These are phyloP conservation scores for Anagyrus pseudococci DNA, from an alignment of 2,888 invertebrate species.

Conservation along the genomic window DNA sequence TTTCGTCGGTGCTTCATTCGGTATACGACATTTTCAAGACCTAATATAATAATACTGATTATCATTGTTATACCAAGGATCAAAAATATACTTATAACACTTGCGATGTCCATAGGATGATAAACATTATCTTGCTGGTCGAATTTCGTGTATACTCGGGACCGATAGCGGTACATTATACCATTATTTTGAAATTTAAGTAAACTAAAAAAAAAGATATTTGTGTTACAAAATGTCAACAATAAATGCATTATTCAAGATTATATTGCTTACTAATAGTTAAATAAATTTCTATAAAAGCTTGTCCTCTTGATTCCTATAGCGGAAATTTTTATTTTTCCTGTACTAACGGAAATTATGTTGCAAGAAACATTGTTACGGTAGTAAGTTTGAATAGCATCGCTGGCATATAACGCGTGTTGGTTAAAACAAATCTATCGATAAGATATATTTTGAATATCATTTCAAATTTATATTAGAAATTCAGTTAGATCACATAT, in stretches of 20 bases:
- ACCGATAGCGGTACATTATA: slow-evolving; percentile 22
- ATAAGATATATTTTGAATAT: too few relatives aligned
- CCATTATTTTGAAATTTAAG: slow-evolving; percentile 37
- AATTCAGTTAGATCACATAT: not conserved
- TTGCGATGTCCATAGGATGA: slow-evolving; percentile 30
- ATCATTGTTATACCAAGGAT: slow-evolving; percentile 24
- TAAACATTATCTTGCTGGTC: slow-evolving; percentile 7
- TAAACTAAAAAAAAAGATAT: slow-evolving; percentile 32
- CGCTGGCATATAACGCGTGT: slow-evolving; percentile 42
- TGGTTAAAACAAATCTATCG: slow-evolving; percentile 18
- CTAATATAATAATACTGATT: too few relatives aligned
- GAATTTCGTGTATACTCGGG: not conserved
- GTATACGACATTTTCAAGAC: too few relatives aligned
- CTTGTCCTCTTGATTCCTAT: slow-evolving; percentile 44
- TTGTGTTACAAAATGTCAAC: not conserved
- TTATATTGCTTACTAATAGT: slow-evolving; percentile 48
- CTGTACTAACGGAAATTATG: slow-evolving; percentile 36
- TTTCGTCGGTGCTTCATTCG: too few relatives aligned
- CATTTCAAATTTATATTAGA: not conserved
- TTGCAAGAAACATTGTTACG: slow-evolving; percentile 44
- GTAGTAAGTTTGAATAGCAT: slow-evolving; percentile 20
- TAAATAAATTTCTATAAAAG: slow-evolving; percentile 45
- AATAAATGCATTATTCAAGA: too few relatives aligned
- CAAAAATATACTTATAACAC: slow-evolving; percentile 26
- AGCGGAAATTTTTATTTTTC: slow-evolving; percentile 42